Base-by-base conservation (phyloP, 2,888 invertebrate species). In the Ectemnius lituratus region DNA sequence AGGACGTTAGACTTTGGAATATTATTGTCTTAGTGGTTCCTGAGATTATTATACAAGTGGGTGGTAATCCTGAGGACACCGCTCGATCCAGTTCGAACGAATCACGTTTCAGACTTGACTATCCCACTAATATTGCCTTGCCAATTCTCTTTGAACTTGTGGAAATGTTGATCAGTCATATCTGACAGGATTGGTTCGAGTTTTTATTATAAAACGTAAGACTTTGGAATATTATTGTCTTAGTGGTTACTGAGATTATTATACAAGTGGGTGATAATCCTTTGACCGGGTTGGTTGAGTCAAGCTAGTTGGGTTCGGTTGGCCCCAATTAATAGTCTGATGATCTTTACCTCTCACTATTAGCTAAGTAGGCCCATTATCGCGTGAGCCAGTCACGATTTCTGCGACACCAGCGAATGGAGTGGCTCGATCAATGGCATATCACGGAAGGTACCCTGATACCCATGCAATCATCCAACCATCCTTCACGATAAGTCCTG, bases 31-130 rank as follows among this genome's bases (percentile, higher is more conserved):
- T n/a, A n/a, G n/a, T n/a, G n/a, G n/a, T n/a, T n/a, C n/a, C n/a
- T n/a, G n/a, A n/a, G n/a, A n/a, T n/a, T n/a, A n/a, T n/a, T n/a
- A n/a, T n/a, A n/a, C n/a, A n/a, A n/a, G n/a, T n/a, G n/a, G n/a
- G n/a, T n/a, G n/a, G n/a, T n/a, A 64, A 82, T 82, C 79, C 73
- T 82, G 81, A 78, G 84, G 85, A 85, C 85, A 84, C 79, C 72
- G 79, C 73, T 70, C 80, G 84, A 85, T 84, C 84, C 73, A 84
- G 84, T 85, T 85, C 37, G 37, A 37, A 8, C 37, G 2, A 4
- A 37, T 0, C 37, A 8, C 37, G 37, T 37, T 8, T 37, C 37
- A 20, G 37, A 4, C 37, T 8, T 37, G 2, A 8, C 37, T 37
- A 2, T 8, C 6, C 37, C 37, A 37, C 37, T 37, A 37, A 37